Percentiles rank a stretch among this genome's conserved stretches.
Evolutionary conservation across 2,888 invertebrate species (phyloP).

Genomic region (Octodonta nipae): DNA sequence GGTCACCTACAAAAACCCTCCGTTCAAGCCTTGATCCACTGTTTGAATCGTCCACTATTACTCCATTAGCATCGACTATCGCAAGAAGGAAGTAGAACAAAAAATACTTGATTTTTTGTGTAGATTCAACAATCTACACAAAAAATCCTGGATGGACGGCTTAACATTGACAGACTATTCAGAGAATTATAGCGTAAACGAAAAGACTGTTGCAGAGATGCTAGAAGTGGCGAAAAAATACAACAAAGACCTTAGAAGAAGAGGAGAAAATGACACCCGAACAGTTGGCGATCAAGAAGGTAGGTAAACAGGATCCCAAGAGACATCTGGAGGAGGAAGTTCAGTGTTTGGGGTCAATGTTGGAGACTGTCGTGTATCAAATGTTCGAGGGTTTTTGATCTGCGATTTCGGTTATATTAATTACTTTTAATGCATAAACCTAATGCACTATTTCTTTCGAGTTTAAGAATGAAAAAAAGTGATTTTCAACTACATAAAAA

Average conservation of each 20-base stretch:
- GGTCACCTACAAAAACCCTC: conserved; percentile 98
- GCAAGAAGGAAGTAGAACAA: conserved; percentile 96
- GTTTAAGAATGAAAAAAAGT: too few relatives aligned
- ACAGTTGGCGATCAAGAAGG: conserved; percentile 97
- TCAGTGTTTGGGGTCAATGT: conserved; percentile 92
- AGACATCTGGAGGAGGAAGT: conserved; percentile 98
- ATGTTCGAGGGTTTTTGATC: too few relatives aligned
- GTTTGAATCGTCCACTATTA: conserved; percentile 97
- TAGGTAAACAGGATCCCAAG: conserved; percentile 98
- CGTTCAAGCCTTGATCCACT: conserved; percentile 97
- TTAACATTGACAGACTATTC: conserved; percentile 80
- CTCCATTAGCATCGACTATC: conserved; percentile 97
- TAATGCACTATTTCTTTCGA: too few relatives aligned
- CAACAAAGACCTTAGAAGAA: conserved; percentile 78
- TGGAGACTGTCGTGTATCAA: conserved; percentile 86
- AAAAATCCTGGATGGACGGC: conserved; percentile 98
- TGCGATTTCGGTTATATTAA: too few relatives aligned
- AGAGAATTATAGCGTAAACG: conserved; percentile 85
- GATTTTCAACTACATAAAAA: too few relatives aligned
- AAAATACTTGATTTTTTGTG: conserved; percentile 97
- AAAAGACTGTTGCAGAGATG: conserved; percentile 90
- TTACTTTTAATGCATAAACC: not conserved
- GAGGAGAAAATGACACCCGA: conserved; percentile 99
- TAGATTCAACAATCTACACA: conserved; percentile 93
- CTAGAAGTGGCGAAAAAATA: conserved; percentile 94